phyloP scores from a whole-genome alignment of 2,113 vertebrate genomes.

The Gopherus evgoodei region DNA sequence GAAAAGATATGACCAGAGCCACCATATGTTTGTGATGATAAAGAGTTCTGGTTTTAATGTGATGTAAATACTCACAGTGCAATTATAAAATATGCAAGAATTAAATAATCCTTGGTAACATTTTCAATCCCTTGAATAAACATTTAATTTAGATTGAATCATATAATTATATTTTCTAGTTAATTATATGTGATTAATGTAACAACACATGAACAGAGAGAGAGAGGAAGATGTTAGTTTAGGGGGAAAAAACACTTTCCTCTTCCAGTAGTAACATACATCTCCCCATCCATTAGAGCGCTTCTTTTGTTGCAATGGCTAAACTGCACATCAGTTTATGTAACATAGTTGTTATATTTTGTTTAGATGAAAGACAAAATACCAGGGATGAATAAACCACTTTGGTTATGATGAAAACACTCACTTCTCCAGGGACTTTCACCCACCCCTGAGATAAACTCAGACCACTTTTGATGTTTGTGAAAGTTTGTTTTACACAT shows the following conservation, averaged over 20 bases:
- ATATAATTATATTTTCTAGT: neutral
- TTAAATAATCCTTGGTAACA: slow-evolving; percentile 4
- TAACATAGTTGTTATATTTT: neutral
- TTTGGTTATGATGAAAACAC: neutral
- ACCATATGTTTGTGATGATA: slow-evolving; percentile 36
- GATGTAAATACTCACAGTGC: neutral
- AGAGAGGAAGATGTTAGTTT: neutral
- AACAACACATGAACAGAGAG: neutral
- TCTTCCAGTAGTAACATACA: neutral
- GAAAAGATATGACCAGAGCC: neutral
- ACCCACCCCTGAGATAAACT: neutral
- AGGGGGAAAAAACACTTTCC: neutral
- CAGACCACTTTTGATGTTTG: neutral
- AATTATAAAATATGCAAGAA: neutral
- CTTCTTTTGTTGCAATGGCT: neutral
- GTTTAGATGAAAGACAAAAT: neutral
- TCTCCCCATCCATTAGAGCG: neutral
- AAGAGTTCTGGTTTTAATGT: slow-evolving; percentile 14
- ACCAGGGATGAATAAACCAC: neutral
- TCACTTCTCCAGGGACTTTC: neutral
- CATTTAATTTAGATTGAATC: neutral
- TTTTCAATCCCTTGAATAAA: neutral
- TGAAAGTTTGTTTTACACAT: neutral
- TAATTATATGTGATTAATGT: neutral
- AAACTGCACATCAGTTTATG: neutral